Evolutionary conservation across 2,797 vertebrate genomes (phyloP), one percentile per base, ranked within the genome.

Genomic region (Spinibarbus caldwelli): DNA sequence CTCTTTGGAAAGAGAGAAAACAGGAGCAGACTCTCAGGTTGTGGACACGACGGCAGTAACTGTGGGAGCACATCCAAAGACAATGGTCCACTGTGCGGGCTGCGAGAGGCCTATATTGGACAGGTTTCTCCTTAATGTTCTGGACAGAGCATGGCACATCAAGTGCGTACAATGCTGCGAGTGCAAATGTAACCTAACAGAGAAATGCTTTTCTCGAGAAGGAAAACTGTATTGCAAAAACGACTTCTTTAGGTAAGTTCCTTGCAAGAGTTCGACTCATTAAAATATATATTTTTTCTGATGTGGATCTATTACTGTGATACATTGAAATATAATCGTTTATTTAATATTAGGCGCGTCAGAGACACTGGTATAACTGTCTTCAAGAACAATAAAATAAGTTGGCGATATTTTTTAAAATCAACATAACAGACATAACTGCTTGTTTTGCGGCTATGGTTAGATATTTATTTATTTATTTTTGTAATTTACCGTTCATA

Each of bases 161-260:
- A 99, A 99, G 93, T 99, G 98, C 91, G 98, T 99, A 78, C 98
- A 99, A 95, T 99, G 98, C 94, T 99, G 97, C 94, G 98, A 99
- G 95, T 99, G 98, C 95, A 99, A 99, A 93, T 98, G 97, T 91
- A 98, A 98, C 93, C 93, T 99, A 93, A 99, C 97, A 34, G 98
- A 99, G 94, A 99, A 99, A 94, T 99, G 98, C 91, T 99, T 99
- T 91, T 99, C 98, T 89, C 94, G 98, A 88, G 98, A 99, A 93
- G 98, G 98, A 85, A 99, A 99, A 95, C 96, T 99, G 88, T 99
- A 99, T 95, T 99, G 98, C 96, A 99, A 99, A 94, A 99, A 98
- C 90, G 98, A 99, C 96, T 99, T 99, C 94, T 99, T 99, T 95
- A 96, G 98, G 98, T 99, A 94, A 98, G 97, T 94, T 86, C n/a